Percentiles rank a stretch among this genome's conserved stretches.
phyloP scores from a whole-genome alignment of 2,797 vertebrate species.

The Gambelia wislizenii region DNA sequence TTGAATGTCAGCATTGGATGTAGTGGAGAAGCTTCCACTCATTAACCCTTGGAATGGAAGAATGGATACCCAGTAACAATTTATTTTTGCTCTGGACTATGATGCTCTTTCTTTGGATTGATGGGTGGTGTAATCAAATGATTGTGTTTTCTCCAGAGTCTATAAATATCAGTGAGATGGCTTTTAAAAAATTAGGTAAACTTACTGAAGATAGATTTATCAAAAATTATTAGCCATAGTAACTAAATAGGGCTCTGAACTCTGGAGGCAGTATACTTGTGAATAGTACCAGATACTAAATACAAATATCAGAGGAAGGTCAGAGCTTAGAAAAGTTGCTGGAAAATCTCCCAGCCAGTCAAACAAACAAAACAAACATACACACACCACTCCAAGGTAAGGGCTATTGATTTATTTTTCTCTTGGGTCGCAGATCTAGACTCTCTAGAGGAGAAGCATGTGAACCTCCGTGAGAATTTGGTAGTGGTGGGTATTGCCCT shows the following conservation, averaged over 20 bases:
- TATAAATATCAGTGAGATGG: background rate
- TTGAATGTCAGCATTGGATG: too few relatives aligned
- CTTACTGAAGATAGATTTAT: background rate
- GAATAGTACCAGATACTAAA: too few relatives aligned
- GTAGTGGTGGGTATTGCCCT: too few relatives aligned
- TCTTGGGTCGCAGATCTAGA: background rate
- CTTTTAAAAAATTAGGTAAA: background rate
- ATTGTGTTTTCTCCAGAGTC: background rate
- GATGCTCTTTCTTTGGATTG: background rate
- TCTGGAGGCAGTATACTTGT: background rate
- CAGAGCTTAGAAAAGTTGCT: too few relatives aligned
- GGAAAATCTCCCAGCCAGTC: too few relatives aligned
- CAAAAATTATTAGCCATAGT: background rate
- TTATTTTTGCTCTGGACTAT: background rate
- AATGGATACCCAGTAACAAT: too few relatives aligned
- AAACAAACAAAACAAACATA: too few relatives aligned
- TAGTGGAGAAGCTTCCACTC: too few relatives aligned
- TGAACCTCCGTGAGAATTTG: too few relatives aligned
- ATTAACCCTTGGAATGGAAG: too few relatives aligned
- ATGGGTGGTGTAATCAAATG: background rate
- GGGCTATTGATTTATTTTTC: background rate
- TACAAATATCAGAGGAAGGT: too few relatives aligned
- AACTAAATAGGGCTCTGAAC: background rate
- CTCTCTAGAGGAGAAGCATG: background rate
- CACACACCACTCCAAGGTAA: too few relatives aligned